Evolutionary conservation across 2,888 invertebrate species (phyloP).

Genomic region (Unio delphinus): DNA sequence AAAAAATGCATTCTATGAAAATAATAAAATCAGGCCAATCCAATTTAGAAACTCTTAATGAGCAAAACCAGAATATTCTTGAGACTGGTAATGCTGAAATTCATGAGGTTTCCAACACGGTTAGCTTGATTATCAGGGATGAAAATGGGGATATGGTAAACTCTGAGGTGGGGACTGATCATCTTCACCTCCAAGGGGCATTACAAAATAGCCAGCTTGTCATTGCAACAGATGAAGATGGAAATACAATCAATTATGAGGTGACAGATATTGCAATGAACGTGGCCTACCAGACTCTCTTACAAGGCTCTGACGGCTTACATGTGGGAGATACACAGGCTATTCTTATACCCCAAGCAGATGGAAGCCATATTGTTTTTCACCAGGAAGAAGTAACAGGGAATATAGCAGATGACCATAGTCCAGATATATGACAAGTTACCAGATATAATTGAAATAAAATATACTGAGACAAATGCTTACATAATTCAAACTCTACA

Average conservation of each 20-base stretch:
- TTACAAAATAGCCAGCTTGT: constrained; percentile 49
- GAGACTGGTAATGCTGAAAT: constrained; percentile 7
- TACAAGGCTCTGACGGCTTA: constrained; percentile 26
- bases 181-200: constrained; percentile 40
- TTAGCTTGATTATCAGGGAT: constrained; percentile 39
- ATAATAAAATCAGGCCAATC: constrained; percentile 7
- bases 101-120: constrained; percentile 22
- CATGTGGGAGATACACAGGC: constrained; percentile 26
- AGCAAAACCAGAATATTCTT: constrained; percentile 3
- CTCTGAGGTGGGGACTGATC: constrained; percentile 11
- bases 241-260: constrained; percentile 53
- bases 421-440: too few relatives aligned
- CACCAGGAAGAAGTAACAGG: constrained; percentile 16
- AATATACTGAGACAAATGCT: too few relatives aligned
- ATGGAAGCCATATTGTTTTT: constrained; percentile 27
- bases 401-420: too few relatives aligned
- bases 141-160: constrained; percentile 7
- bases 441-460: too few relatives aligned
- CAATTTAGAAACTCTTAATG: constrained; percentile 3
- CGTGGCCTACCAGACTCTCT: constrained; percentile 43
- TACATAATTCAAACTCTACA: too few relatives aligned
- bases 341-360: constrained; percentile 32
- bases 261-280: constrained; percentile 54
- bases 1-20: constrained; percentile 54
- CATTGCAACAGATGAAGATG: constrained; percentile 52